Evolutionary conservation across 2,888 invertebrate species (phyloP).

Genomic region (Tethea ocularis): DNA sequence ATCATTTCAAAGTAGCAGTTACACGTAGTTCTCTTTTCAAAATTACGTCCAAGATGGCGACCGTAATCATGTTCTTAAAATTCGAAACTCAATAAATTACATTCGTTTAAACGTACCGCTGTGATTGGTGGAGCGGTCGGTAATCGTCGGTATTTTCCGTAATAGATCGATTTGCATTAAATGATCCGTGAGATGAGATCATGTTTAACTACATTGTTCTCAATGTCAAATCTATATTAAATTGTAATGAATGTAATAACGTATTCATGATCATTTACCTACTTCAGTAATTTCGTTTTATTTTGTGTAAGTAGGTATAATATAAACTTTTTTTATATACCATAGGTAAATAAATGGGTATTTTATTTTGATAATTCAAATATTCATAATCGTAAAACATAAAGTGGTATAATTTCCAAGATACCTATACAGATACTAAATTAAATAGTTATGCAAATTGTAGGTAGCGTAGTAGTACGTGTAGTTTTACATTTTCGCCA

Average conservation of each 20-base stretch:
- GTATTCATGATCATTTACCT: slow-evolving; percentile 45
- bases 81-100: slow-evolving; percentile 77
- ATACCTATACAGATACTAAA: neutral
- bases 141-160: slow-evolving; percentile 67
- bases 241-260: slow-evolving; percentile 43
- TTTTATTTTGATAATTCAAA: no score
- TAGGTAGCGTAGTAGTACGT: no score
- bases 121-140: slow-evolving; percentile 61
- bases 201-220: slow-evolving; percentile 65
- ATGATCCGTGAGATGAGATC: slow-evolving; percentile 77
- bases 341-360: slow-evolving; percentile 26
- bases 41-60: slow-evolving; percentile 74
- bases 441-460: neutral
- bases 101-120: slow-evolving; percentile 60
- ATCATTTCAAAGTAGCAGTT: slow-evolving; percentile 60
- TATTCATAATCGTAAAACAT: neutral
- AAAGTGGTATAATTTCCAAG: neutral
- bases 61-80: slow-evolving; percentile 67
- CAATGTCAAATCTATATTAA: slow-evolving; percentile 55
- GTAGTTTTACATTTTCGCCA: no score
- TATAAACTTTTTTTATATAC: slow-evolving; percentile 34
- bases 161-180: slow-evolving; percentile 81
- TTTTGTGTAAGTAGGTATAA: slow-evolving; percentile 19
- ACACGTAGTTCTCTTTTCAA: slow-evolving; percentile 61
- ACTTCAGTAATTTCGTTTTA: slow-evolving; percentile 43